Percentiles rank a stretch among this genome's conserved stretches.
Evolutionary conservation across 2,797 vertebrate genomes (phyloP).

Genomic region (Adrianichthys oophorus): DNA sequence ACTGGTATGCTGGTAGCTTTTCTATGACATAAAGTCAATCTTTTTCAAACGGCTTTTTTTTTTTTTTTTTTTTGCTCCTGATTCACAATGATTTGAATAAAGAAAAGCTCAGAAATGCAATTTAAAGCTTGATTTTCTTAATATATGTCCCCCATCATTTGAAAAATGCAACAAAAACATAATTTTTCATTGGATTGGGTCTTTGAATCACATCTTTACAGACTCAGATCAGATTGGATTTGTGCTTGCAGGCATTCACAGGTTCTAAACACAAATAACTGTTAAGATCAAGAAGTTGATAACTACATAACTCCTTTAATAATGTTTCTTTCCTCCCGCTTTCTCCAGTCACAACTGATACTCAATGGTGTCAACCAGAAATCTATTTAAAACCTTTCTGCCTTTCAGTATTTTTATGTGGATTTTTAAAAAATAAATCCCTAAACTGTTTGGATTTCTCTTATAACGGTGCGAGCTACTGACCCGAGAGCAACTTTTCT

Average conservation of each 20-base stretch:
- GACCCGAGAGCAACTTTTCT: conserved; percentile 26
- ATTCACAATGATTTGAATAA: too few species aligned
- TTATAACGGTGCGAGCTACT: neutral
- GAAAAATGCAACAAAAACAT: too few species aligned
- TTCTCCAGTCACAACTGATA: neutral
- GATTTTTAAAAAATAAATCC: neutral
- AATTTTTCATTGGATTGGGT: too few species aligned
- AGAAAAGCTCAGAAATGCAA: too few species aligned
- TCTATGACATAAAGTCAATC: too few species aligned
- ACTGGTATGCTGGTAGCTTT: too few species aligned
- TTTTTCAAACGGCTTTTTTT: too few species aligned
- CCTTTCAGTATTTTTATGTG: neutral
- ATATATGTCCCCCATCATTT: too few species aligned
- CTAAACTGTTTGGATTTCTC: neutral
- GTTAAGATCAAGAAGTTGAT: neutral
- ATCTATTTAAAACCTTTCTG: neutral
- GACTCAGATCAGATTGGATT: neutral
- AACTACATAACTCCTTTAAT: neutral
- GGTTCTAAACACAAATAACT: neutral
- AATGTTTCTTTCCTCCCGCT: neutral
- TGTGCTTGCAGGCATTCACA: neutral
- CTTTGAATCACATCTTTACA: neutral
- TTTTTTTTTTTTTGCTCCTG: too few species aligned
- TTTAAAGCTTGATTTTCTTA: too few species aligned
- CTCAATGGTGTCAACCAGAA: neutral